phyloP scores from a whole-genome alignment of 2,888 invertebrate genomes.

The Hirtodrosophila duncani region DNA sequence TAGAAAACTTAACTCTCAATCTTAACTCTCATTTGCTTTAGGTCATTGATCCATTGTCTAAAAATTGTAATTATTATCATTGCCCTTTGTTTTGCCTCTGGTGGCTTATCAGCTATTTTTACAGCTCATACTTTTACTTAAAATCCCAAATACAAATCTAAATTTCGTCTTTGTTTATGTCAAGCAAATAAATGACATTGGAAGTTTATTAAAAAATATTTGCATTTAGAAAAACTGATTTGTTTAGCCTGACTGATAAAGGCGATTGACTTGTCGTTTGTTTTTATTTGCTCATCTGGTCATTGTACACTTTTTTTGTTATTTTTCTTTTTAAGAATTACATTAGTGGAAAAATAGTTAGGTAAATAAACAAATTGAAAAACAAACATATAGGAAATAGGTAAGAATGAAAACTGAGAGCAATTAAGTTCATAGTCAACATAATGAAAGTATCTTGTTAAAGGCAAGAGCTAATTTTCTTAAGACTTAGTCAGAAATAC shows the following conservation, averaged over 20 bases:
- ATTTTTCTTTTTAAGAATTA: not conserved
- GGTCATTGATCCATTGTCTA: no score
- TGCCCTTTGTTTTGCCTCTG: slow-evolving; percentile 12
- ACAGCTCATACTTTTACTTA: slow-evolving; percentile 1
- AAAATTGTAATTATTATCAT: no score
- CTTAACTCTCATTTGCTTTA: no score
- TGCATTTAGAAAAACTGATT: slow-evolving; percentile 30
- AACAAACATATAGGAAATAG: no score
- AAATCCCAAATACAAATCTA: slow-evolving; percentile 1
- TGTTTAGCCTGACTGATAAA: slow-evolving; percentile 52
- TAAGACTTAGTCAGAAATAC: no score
- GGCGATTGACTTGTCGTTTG: not conserved
- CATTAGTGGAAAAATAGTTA: slow-evolving; percentile 44
- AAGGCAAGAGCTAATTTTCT: no score
- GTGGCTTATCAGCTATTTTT: slow-evolving; percentile 37
- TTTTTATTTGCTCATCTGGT: slow-evolving; percentile 40
- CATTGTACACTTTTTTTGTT: slow-evolving; percentile 51
- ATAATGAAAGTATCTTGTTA: no score
- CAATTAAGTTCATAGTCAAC: no score
- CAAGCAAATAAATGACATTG: slow-evolving; percentile 12
- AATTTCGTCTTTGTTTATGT: slow-evolving; percentile 9
- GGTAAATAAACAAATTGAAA: slow-evolving; percentile 1
- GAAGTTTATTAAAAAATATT: slow-evolving; percentile 55
- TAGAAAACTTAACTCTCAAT: no score
- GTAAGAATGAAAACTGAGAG: no score